Percentiles rank a stretch among this genome's conserved stretches.
Evolutionary conservation across 2,113 vertebrate species (phyloP).

Genomic region (Phalacrocorax carbo): DNA sequence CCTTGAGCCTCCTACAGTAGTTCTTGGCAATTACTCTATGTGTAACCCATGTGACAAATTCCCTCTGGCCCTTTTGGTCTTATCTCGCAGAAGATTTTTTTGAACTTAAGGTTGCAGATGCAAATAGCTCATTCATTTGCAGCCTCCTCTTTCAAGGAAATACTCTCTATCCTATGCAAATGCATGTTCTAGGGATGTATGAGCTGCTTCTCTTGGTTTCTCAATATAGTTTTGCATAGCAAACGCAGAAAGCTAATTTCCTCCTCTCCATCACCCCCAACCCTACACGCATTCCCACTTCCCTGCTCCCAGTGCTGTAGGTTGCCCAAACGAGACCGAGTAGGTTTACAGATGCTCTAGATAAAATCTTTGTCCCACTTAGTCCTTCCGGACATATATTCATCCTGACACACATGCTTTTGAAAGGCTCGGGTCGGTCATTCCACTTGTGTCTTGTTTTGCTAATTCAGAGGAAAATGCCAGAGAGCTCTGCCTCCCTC

Average conservation of each 20-base stretch:
- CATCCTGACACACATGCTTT: conserved; percentile 34
- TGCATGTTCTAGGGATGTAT: background rate
- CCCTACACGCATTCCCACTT: background rate
- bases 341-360: conserved; percentile 14
- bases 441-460: conserved; percentile 63
- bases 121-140: conserved; percentile 31
- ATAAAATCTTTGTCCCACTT: conserved; percentile 16
- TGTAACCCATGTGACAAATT: background rate
- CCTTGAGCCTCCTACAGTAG: background rate
- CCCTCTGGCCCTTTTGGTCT: background rate
- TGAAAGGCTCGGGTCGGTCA: background rate
- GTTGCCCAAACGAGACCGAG: background rate
- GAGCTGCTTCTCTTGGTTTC: background rate
- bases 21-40: background rate
- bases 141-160: conserved; percentile 23
- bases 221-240: conserved; percentile 13
- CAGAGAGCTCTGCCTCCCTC: conserved; percentile 54
- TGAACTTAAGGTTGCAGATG: background rate
- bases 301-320: background rate
- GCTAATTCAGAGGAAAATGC: conserved; percentile 71
- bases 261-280: background rate
- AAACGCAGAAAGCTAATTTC: conserved; percentile 6
- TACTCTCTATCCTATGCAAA: conserved; percentile 12
- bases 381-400: conserved; percentile 5
- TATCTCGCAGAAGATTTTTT: conserved; percentile 2